phyloP scores from a whole-genome alignment of 2,888 invertebrate species.

The Himalopsyche kuldschensis region DNA sequence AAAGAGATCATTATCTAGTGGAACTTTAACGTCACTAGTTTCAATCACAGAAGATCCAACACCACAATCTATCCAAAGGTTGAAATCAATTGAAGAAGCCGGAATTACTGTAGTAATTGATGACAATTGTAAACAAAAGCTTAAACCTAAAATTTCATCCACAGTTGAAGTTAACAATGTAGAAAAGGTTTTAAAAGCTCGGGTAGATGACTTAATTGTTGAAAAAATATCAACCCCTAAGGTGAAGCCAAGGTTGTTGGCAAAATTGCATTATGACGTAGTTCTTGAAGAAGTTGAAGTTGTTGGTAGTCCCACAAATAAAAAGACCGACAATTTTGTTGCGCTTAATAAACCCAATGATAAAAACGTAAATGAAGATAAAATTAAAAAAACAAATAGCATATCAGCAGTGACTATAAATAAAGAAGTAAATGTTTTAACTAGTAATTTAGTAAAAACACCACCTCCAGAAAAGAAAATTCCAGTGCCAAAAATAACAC shows the following conservation, averaged over 20 bases:
- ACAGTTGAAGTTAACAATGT: constrained; percentile 58
- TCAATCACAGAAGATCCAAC: constrained; percentile 55
- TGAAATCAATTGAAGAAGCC: constrained; percentile 57
- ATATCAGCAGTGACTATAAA: neutral
- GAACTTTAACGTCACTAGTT: constrained; percentile 50
- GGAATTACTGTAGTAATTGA: constrained; percentile 46
- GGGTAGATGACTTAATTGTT: constrained; percentile 61
- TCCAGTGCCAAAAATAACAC: neutral
- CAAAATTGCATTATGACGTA: constrained; percentile 33
- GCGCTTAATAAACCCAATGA: too few species aligned
- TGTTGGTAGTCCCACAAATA: neutral
- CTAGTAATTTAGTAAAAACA: neutral
- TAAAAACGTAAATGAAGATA: neutral
- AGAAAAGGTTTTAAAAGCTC: constrained; percentile 56
- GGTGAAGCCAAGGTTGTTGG: constrained; percentile 6
- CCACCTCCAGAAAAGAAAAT: neutral
- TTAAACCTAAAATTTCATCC: constrained; percentile 59
- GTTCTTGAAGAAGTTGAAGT: constrained; percentile 21
- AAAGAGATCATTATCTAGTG: constrained; percentile 54
- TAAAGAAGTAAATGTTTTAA: neutral
- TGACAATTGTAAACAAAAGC: constrained; percentile 46
- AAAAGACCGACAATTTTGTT: neutral
- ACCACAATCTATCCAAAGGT: constrained; percentile 43
- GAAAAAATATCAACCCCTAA: constrained; percentile 46
- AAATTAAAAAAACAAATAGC: neutral